These are phyloP conservation scores for Erebia palarica DNA, from an alignment of 2,888 invertebrate species.

Conservation along the genomic window DNA sequence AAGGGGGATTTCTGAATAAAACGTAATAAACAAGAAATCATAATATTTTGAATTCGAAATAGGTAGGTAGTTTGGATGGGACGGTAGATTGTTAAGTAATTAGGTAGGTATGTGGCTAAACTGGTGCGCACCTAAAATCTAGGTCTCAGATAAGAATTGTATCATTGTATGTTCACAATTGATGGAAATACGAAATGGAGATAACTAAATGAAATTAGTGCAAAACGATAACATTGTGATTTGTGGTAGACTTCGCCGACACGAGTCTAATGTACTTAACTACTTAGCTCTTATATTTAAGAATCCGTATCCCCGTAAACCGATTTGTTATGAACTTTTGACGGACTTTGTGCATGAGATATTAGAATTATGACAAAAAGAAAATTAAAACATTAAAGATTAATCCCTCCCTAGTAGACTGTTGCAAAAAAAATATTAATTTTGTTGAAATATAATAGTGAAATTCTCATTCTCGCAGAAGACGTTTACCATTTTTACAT, in stretches of 20 bases:
- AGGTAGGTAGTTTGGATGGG: background rate
- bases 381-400: no score
- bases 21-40: background rate
- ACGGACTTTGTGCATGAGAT: no score
- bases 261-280: constrained; percentile 16
- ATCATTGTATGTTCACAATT: constrained; percentile 14
- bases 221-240: constrained; percentile 30
- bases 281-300: background rate
- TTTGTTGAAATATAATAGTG: no score
- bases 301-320: no score
- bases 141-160: constrained; percentile 24
- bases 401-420: no score
- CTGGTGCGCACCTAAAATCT: constrained; percentile 16
- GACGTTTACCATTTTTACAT: no score
- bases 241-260: constrained; percentile 28
- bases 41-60: background rate
- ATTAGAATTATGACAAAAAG: no score
- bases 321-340: no score
- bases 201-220: constrained; percentile 28
- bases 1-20: background rate
- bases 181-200: constrained; percentile 16
- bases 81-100: background rate
- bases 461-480: no score
- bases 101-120: background rate
- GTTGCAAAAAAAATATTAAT: no score